Base-by-base conservation (phyloP, 1,140 invertebrate genomes). In the Drosophila triauraria region DNA sequence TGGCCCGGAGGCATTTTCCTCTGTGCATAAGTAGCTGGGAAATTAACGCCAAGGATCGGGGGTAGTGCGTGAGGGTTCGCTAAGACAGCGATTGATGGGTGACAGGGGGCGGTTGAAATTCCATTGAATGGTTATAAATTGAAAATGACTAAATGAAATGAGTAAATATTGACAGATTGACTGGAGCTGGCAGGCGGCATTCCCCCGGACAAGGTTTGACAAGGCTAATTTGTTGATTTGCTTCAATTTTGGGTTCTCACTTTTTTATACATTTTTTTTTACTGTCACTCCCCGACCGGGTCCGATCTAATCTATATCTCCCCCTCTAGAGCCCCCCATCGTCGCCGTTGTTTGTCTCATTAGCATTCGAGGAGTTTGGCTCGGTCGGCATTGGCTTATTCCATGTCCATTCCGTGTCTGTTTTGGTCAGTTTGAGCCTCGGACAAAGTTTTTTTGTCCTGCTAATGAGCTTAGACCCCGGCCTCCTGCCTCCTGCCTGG, bases 71-170 rank as follows among this genome's bases (percentile, higher is more conserved):
- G 42, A 8, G 13, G 32, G 46, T n/a, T 46, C 32, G 43, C 44
- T 67, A 82, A 75, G 75, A 81, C 74, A 78, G 68, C 59, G 48
- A 80, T 80, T 85, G 69, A 62, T 64, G 76, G 20, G 43, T 53
- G 61, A 35, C 43, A 47, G 12, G 30, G 3, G 25, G 20, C 9
- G 23, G 17, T 15, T 15, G 23, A 86, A 84, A 84, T 90, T 90
- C 88, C 79, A 91, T 72, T 85, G 83, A 90, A 90, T 90, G 86
- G 78, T 71, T 85, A 90, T 90, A 90, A 90, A 90, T 90, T 91
- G 78, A 90, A 91, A 91, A 71, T 90, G 86, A 91, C 67, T 90
- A 82, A 88, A 88, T 88, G 85, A 88, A 88, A 88, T 90, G 85
- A 72, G 81, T 88, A 88, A 91, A 90, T 90, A 90, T 90, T 90